phyloP scores from a whole-genome alignment of 2,888 invertebrate species.

The Luperina nickerlii region DNA sequence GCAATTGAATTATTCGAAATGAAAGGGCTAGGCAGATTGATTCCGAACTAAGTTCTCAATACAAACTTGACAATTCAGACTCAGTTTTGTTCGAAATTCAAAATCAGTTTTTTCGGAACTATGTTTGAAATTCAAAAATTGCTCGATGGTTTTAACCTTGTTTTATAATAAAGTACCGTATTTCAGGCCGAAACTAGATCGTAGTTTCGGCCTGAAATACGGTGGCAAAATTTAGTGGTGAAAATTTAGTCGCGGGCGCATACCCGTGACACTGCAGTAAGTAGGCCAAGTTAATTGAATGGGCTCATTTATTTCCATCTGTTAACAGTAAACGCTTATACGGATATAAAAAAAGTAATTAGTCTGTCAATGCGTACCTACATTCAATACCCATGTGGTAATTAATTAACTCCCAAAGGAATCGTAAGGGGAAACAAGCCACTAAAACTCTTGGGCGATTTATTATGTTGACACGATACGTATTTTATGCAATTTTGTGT shows the following conservation, averaged over 20 bases:
- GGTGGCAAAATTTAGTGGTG: too few species aligned
- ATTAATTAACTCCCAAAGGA: slow-evolving; percentile 21
- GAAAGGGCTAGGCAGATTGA: too few species aligned
- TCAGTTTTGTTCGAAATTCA: neutral
- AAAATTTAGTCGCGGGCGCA: too few species aligned
- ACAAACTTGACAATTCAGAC: neutral
- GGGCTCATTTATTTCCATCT: neutral
- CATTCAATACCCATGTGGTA: slow-evolving; percentile 17
- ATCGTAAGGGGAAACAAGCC: slow-evolving; percentile 14
- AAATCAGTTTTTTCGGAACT: neutral
- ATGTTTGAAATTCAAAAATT: neutral
- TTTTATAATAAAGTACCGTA: neutral
- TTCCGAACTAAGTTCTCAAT: neutral
- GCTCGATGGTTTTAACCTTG: neutral
- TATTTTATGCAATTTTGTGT: slow-evolving; percentile 33
- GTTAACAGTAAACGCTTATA: neutral
- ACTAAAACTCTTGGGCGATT: slow-evolving; percentile 27
- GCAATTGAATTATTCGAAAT: too few species aligned
- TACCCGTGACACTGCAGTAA: neutral
- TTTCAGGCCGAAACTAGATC: too few species aligned
- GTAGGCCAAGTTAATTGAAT: neutral
- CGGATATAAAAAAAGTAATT: slow-evolving; percentile 15
- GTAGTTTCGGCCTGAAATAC: neutral
- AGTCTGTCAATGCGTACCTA: neutral
- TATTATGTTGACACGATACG: slow-evolving; percentile 25